These are phyloP conservation scores for Stenolophus ochropezus DNA, from an alignment of 2,888 invertebrate genomes.

Conservation along the genomic window DNA sequence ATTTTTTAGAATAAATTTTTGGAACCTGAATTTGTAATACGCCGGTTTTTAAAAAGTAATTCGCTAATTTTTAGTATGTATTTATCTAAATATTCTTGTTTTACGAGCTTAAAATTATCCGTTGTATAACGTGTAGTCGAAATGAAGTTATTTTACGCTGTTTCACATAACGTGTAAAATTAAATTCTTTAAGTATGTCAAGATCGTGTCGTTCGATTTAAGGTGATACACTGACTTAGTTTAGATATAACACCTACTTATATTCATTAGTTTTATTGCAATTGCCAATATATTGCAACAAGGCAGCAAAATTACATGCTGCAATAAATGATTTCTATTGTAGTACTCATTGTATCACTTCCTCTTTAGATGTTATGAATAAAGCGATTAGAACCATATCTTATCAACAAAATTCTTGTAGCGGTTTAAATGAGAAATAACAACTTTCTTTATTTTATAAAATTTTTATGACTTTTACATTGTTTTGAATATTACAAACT, in stretches of 20 bases:
- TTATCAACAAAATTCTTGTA: background rate
- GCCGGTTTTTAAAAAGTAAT: too few relatives aligned
- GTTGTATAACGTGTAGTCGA: background rate
- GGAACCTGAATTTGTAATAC: too few relatives aligned
- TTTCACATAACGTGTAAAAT: slow-evolving; percentile 5
- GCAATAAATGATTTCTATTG: background rate
- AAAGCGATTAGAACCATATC: background rate
- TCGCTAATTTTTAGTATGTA: too few relatives aligned
- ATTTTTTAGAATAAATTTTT: too few relatives aligned
- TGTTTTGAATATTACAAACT: too few relatives aligned
- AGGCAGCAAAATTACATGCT: background rate
- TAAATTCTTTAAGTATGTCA: slow-evolving; percentile 6
- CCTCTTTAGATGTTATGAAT: background rate
- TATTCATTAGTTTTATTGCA: background rate
- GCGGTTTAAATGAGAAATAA: background rate
- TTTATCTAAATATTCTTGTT: background rate
- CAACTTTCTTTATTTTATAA: background rate
- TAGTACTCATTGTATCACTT: background rate
- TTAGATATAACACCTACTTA: slow-evolving; percentile 6
- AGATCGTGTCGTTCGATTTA: slow-evolving; percentile 1
- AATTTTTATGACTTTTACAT: too few relatives aligned
- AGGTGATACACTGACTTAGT: slow-evolving; percentile 25
- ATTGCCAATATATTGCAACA: background rate
- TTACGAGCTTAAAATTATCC: background rate
- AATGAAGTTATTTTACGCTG: background rate